phyloP scores from a whole-genome alignment of 1,140 invertebrate species.

The Drosophila yakuba region DNA sequence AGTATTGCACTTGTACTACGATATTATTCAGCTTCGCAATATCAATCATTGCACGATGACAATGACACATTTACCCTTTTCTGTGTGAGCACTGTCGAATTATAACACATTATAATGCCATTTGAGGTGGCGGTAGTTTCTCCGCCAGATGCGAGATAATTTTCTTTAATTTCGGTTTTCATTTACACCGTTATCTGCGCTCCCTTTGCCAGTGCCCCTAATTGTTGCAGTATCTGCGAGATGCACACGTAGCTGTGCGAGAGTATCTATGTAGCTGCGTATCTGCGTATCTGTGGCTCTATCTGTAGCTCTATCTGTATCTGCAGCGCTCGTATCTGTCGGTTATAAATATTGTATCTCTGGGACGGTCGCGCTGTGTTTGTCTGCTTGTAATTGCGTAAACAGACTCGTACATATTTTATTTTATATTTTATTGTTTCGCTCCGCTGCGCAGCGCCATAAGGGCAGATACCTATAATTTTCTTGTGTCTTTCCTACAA shows the following conservation, averaged over 20 bases:
- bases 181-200: slow-evolving; percentile 38
- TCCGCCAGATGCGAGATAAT: slow-evolving; percentile 50
- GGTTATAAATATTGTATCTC: slow-evolving; percentile 77
- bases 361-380: slow-evolving; percentile 31
- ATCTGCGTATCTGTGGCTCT: neutral
- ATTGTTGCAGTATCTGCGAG: slow-evolving; percentile 69
- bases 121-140: slow-evolving; percentile 45
- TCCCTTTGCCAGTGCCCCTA: slow-evolving; percentile 47
- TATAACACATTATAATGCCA: slow-evolving; percentile 71
- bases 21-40: neutral
- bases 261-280: neutral
- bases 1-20: neutral
- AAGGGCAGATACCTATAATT: slow-evolving; percentile 84
- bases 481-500: slow-evolving; percentile 82
- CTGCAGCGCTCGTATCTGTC: slow-evolving; percentile 39
- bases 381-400: slow-evolving; percentile 80
- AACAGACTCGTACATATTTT: slow-evolving; percentile 82
- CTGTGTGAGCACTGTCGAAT: slow-evolving; percentile 45
- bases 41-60: slow-evolving; percentile 8
- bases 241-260: slow-evolving; percentile 29
- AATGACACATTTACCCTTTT: slow-evolving; percentile 15
- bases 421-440: slow-evolving; percentile 84
- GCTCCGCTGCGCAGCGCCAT: slow-evolving; percentile 82
- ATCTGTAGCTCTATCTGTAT: neutral
- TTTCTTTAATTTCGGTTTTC: slow-evolving; percentile 63